These are phyloP conservation scores for Encarsia formosa DNA, from an alignment of 2,888 invertebrate genomes.

Conservation along the genomic window DNA sequence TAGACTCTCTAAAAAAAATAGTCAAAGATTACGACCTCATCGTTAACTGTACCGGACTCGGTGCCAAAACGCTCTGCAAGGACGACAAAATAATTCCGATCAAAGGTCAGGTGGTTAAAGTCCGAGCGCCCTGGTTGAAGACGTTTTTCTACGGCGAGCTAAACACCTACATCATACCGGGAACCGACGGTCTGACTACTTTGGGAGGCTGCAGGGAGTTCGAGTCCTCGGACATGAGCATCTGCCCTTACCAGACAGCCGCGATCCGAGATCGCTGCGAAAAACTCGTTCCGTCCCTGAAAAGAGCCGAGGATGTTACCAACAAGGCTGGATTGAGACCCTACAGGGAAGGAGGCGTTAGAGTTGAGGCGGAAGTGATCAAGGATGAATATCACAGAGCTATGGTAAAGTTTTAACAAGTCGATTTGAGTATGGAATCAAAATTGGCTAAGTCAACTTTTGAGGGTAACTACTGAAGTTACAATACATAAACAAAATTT, in stretches of 20 bases:
- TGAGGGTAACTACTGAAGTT: no score
- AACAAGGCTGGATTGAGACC: conserved; percentile 72
- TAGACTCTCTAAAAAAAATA: conserved; percentile 62
- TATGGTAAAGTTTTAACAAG: no score
- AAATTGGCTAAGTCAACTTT: no score
- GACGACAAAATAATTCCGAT: conserved; percentile 75
- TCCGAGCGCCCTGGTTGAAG: conserved; percentile 85
- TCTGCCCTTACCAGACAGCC: conserved; percentile 69
- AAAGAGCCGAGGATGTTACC: conserved; percentile 43
- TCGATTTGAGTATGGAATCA: no score
- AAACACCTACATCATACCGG: conserved; percentile 83
- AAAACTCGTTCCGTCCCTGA: conserved; percentile 66
- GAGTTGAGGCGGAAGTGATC: conserved; percentile 66
- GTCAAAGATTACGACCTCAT: conserved; percentile 64
- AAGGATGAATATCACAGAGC: conserved; percentile 28
- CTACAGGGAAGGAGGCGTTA: conserved; percentile 65
- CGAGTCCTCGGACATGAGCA: conserved; percentile 66
- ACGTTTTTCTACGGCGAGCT: conserved; percentile 81
- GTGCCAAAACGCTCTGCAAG: conserved; percentile 71
- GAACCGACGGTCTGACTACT: conserved; percentile 66
- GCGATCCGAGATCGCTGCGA: conserved; percentile 77
- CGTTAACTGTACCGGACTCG: conserved; percentile 83
- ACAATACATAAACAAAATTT: no score
- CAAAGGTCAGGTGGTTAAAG: conserved; percentile 78
- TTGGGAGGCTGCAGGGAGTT: conserved; percentile 84